Base-by-base conservation (phyloP, 2,888 invertebrate species). In the Luperina nickerlii region DNA sequence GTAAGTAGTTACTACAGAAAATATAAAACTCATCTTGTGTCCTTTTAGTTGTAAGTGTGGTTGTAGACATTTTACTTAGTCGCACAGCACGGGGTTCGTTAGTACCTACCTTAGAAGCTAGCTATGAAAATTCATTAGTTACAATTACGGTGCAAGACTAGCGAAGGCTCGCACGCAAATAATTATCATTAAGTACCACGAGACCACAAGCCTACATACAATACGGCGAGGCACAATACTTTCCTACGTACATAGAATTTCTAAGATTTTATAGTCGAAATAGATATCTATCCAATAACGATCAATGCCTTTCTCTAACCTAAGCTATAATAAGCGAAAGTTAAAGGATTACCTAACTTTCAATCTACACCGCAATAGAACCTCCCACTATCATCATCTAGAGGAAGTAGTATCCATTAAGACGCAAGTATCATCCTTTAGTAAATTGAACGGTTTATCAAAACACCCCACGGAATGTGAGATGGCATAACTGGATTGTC, bases 391-490 rank as follows among this genome's bases (percentile, higher is more conserved):
- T 78, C 79, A 88, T 83, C 81, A 84, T 69, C 51, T 77, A 83
- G 79, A 87, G 90, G 88, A 89, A 87, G 76, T 81, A 71, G 73
- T 77, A 70, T 75, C 81, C 70, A 80, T 82, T 88, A 73, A 79
- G 78, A 86, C 88, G 83, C 85, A 74, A 88, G 86, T 88, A 91
- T 87, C 85, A 88, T 90, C 90, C 89, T 91, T 92, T 92, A 90
- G 85, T 90, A 92, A 95, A 95, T 94, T 94, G 93, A 93, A 92
- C 91, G 88, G 92, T 92, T 93, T 93, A 94, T 95, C 93, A 94
- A 93, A 93, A 94, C 93, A 92, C 94, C 94, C 94, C 90, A 93
- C 93, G 91, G 91, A 92, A 91, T 90, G 82, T 89, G 90, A 92
- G 92, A 93, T 94, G 94, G 93, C 92, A 91, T 93, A 93, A 93